Evolutionary conservation across 2,888 invertebrate species (phyloP), one percentile per base, ranked within the genome.

Genomic region (Synanthedon myopaeformis): DNA sequence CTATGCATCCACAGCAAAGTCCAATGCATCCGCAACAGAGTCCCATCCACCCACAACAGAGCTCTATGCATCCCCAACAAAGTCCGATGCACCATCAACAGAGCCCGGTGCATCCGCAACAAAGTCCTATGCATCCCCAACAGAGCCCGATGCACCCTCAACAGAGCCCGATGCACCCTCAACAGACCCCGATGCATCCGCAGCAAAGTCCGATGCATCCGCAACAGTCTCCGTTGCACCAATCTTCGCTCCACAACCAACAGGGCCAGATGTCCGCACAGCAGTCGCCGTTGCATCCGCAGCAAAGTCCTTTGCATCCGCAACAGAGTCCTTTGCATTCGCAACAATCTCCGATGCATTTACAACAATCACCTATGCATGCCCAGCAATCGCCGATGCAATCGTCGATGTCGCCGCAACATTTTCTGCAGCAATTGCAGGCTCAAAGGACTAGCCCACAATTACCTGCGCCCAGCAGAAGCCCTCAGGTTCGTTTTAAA

Each of bases 371-470:
- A 10, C 58, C 59, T 52, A 53, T 58, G 59, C 57, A 58, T 51
- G 51, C 58, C 49, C 56, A 59, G 50, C 60, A 60, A 53, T 55
- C 55, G 8, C 59, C 60, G 49, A 57, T 59, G 57, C 60, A 60
- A 45, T 53, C 61, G 12, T 65, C 69, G 35, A 70, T 70, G 69
- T 70, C 70, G 14, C 70, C 71, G 17, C 74, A 74, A 63, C 78
- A 78, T 55, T 79, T 77, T 56, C 56, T 79, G 54, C 79, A 79
- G 53, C 79, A 87, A 59, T 61, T 85, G 55, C 87, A 86, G 63
- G 80, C 82, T 23, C 86, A 86, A 59, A 76, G 86, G 58, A 85
- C 87, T 1, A 87, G 86, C 58, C 87, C 87, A 19, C 87, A 87
- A 60, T 58, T 87, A 55, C 86, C 87, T 4, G 81, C 86, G 41